Percentiles rank a stretch among this genome's conserved stretches.
Conservation (phyloP, 1,140 invertebrate species). For the Spodoptera frugiperda region DNA sequence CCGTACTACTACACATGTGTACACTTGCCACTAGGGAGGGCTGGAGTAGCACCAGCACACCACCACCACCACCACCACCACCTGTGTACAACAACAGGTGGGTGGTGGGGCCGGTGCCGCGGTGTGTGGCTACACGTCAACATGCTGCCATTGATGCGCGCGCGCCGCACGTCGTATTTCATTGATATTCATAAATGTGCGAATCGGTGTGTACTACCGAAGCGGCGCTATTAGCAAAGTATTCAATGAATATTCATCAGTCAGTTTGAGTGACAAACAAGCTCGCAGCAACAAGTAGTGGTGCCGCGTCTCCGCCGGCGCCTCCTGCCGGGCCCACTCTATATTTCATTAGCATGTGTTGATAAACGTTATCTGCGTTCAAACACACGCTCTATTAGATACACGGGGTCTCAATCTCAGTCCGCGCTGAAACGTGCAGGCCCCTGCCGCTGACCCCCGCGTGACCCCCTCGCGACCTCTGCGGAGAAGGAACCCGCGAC, state of each 20-base stretch:
- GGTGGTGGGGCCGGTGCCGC: too few species aligned
- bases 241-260: slow-evolving; percentile 16
- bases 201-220: not conserved
- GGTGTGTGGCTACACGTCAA: too few species aligned
- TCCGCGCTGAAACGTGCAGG: slow-evolving; percentile 9
- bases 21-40: too few species aligned
- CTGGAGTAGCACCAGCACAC: too few species aligned
- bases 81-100: too few species aligned
- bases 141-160: not conserved
- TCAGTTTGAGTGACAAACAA: not conserved
- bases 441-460: not conserved
- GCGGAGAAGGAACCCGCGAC: slow-evolving; percentile 3
- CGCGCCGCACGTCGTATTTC: not conserved
- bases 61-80: too few species aligned
- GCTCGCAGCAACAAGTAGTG: not conserved
- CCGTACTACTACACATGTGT: too few species aligned
- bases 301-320: not conserved
- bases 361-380: not conserved
- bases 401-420: slow-evolving; percentile 10
- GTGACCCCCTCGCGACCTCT: slow-evolving; percentile 7
- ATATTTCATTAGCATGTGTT: not conserved
- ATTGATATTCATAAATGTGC: slow-evolving; percentile 21
- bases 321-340: too few species aligned
- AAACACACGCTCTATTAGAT: not conserved
- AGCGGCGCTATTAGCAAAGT: slow-evolving; percentile 23